Percentiles rank a stretch among this genome's conserved stretches.
phyloP scores from a whole-genome alignment of 2,113 vertebrate genomes.

The Australoheros scitulus region DNA sequence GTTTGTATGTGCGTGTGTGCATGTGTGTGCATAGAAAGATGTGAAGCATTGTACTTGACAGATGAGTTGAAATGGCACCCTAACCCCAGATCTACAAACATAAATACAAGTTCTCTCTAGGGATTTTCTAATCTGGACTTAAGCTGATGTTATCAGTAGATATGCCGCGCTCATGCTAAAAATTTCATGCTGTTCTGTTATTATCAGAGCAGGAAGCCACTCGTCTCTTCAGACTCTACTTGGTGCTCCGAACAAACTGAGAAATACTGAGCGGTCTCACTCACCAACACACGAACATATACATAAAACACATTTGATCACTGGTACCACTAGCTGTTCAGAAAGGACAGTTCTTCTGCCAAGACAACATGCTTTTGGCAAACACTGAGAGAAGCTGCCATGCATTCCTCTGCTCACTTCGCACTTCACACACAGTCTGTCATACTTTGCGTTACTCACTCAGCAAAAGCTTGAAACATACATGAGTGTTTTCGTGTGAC shows the following conservation, averaged over 20 bases:
- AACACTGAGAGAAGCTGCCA: slow-evolving; percentile 59
- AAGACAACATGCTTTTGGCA: slow-evolving; percentile 74
- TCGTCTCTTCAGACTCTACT: slow-evolving; percentile 18
- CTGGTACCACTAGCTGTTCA: slow-evolving; percentile 63
- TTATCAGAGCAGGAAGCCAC: slow-evolving; percentile 27
- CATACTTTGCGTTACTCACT: slow-evolving; percentile 57
- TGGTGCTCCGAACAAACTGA: slow-evolving; percentile 32
- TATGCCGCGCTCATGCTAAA: not conserved
- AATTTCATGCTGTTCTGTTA: slow-evolving; percentile 18
- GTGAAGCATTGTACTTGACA: slow-evolving; percentile 4
- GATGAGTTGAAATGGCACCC: slow-evolving; percentile 39
- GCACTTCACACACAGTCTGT: slow-evolving; percentile 74
- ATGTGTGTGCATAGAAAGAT: not conserved
- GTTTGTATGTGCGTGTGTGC: not conserved
- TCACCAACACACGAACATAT: slow-evolving; percentile 3
- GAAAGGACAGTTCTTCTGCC: slow-evolving; percentile 71
- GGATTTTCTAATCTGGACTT: slow-evolving; percentile 2
- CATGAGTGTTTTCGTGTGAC: slow-evolving; percentile 12
- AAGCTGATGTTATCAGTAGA: slow-evolving; percentile 9
- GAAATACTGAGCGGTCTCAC: slow-evolving; percentile 17
- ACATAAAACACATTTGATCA: slow-evolving; percentile 61
- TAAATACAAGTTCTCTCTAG: not conserved
- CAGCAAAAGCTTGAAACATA: slow-evolving; percentile 57
- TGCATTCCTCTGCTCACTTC: slow-evolving; percentile 72
- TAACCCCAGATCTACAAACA: slow-evolving; percentile 22